Base-by-base conservation (phyloP, 2,888 invertebrate genomes). In the Chalcis sispes region DNA sequence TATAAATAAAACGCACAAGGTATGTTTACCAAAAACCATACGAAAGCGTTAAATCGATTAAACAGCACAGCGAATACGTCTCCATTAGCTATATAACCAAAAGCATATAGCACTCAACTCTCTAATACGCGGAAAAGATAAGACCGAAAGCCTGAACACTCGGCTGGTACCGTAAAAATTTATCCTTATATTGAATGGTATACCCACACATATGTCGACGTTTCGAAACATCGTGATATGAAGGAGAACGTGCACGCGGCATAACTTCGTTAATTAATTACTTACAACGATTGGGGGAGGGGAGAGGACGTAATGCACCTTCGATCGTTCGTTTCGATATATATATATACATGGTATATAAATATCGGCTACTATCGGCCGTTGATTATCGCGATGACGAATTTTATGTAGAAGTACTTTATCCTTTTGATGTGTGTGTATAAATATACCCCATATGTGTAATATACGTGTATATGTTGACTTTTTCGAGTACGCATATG, bases 261-360 rank as follows among this genome's bases (percentile, higher is more conserved):
- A n/a, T n/a, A n/a, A n/a, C n/a, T 48, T 48, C 13, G 29, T 58
- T 72, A 72, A 72, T 72, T 72, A 72, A 72, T 72, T 72, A 65
- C 18, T 18, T 7, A n/a, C 0, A 23, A 42, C 2, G 13, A 13
- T 1, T 13, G 20, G 13, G 46, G 50, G 2, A 52, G 58, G n/a
- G n/a, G n/a, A n/a, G n/a, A n/a, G n/a, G n/a, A n/a, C n/a, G n/a
- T n/a, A n/a, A 25, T 5, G 32, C 18, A 25, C 48, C n/a, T 13
- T 48, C 58, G 70, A 61, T 61, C 27, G 52, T 7, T 48, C 50
- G 59, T 36, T 10, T 23, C 50, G 66, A 73, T 73, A 61, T 56
- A 66, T 52, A 29, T n/a, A n/a, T n/a, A n/a, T n/a, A n/a, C n/a
- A n/a, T n/a, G n/a, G n/a, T n/a, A n/a, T n/a, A n/a, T n/a, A n/a